Conservation (phyloP, 2,888 invertebrate genomes). For the Labia minor region DNA sequence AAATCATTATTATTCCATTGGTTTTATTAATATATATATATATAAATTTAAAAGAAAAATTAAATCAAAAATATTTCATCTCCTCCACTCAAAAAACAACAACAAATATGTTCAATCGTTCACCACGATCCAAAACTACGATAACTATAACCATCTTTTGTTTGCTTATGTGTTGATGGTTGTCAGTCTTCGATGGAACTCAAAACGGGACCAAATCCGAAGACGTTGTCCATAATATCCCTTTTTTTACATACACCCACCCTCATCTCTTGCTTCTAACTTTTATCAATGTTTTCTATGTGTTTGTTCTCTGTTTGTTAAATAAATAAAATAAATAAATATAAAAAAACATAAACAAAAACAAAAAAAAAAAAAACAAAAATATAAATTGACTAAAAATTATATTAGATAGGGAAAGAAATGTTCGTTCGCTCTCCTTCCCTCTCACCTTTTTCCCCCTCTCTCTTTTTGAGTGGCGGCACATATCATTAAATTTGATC, state of each 20-base stretch:
- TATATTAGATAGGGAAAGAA: too few species aligned
- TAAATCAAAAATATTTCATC: background rate
- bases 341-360: background rate
- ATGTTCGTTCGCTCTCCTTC: background rate
- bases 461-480: background rate
- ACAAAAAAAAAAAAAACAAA: background rate
- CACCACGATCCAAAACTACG: too few species aligned
- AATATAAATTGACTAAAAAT: too few species aligned
- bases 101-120: too few species aligned
- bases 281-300: slow-evolving; percentile 2
- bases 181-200: background rate
- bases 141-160: too few species aligned
- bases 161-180: background rate
- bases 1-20: too few species aligned
- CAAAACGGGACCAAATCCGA: background rate
- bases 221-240: background rate
- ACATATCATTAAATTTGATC: slow-evolving; percentile 5
- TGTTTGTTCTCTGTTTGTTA: slow-evolving; percentile 5
- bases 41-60: background rate
- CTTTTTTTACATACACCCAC: background rate
- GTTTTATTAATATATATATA: background rate
- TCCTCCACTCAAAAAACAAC: too few species aligned
- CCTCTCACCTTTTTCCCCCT: too few species aligned
- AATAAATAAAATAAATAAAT: background rate
- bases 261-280: background rate